Percentiles rank a stretch among this genome's conserved stretches.
phyloP scores from a whole-genome alignment of 2,113 vertebrate species.

The Vulpes lagopus region DNA sequence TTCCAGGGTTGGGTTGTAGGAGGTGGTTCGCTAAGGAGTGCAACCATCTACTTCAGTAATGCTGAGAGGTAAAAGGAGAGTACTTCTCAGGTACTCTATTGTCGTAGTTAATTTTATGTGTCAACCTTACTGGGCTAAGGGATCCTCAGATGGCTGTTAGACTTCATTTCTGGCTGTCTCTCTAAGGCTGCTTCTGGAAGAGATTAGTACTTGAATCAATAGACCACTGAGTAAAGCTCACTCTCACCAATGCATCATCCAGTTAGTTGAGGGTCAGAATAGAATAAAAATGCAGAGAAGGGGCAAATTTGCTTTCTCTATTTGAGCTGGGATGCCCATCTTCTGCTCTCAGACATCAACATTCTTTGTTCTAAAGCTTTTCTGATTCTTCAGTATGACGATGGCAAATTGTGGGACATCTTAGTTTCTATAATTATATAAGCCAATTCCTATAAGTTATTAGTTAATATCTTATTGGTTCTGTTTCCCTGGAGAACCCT shows the following conservation, averaged over 20 bases:
- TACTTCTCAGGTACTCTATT: not conserved
- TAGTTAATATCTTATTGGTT: not conserved
- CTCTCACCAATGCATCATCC: not conserved
- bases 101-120: not conserved
- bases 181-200: not conserved
- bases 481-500: not conserved
- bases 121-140: rapidly evolving
- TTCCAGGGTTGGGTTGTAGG: not conserved
- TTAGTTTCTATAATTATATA: not conserved
- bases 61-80: not conserved
- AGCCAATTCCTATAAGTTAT: not conserved
- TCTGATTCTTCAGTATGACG: not conserved
- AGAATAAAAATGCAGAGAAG: not conserved
- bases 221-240: not conserved
- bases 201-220: not conserved
- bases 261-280: not conserved
- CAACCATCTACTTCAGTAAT: not conserved
- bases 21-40: not conserved
- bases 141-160: not conserved
- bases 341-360: not conserved
- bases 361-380: not conserved
- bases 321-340: not conserved
- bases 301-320: not conserved
- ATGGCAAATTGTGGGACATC: not conserved
- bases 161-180: not conserved